Base-by-base conservation (phyloP, 2,113 vertebrate genomes). In the Tyrannus savana region DNA sequence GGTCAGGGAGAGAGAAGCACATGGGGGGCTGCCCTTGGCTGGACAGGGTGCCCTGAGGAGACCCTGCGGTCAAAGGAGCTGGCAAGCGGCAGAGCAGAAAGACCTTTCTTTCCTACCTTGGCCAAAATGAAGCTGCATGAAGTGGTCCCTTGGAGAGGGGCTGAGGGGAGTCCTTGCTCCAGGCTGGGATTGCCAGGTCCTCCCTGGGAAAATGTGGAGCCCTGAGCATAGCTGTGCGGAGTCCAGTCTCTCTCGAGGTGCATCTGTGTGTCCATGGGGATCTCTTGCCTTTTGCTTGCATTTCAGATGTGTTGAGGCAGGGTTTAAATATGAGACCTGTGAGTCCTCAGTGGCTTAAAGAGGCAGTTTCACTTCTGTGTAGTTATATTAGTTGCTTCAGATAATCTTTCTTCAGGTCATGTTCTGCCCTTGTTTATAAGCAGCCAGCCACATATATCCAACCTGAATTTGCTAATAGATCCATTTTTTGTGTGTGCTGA, bases 181-280 rank as follows among this genome's bases (percentile, higher is more conserved):
- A 6, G 31, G 22, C 35, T 18, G 72, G 19, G 3, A 33, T 33
- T 67, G 17, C 11, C 24, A 6, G 33, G 24, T 2, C 6, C 44
- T 31, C 22, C 31, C 6, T 2, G 1, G n/a, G 42, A 12, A 50
- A 82, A n/a, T 0, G 0, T 31, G 37, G 12, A 59, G 59, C 44
- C 8, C 10, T 2, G 17, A n/a, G 44, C 0, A 0, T 3, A 18
- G 28, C 9, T 81, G 30, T 9, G 18, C 0, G 0, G 23, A 10
- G 24, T 1, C 13, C 5, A 1, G 37, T 19, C 56, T 42, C 37
- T 73, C 12, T 16, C 16, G 2, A 6, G 37, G 50, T 2, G 15
- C n/a, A 6, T 16, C 27, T 39, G 11, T 10, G 14, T 1, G 0
- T 8, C 72, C 3, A 0, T 2, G 14, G 8, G 31, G 12, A 5